phyloP scores from a whole-genome alignment of 2,797 vertebrate genomes.

The Basileuterus tristriatus region DNA sequence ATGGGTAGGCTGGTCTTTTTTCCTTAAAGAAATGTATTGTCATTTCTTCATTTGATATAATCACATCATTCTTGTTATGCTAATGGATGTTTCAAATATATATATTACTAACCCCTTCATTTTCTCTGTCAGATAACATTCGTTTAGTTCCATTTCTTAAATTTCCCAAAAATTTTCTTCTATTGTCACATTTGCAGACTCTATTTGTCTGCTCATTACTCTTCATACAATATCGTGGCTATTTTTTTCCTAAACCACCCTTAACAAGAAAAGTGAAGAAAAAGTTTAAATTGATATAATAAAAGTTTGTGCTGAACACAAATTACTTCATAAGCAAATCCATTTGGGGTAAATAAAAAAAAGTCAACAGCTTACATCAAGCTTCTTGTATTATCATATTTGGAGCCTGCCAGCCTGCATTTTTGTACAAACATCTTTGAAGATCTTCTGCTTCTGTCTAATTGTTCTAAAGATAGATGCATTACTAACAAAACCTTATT shows the following conservation, averaged over 20 bases:
- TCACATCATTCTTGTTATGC: neutral
- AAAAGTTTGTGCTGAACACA: neutral
- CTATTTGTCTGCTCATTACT: neutral
- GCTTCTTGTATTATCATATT: neutral
- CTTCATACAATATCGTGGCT: neutral
- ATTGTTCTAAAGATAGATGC: slow-evolving; percentile 18
- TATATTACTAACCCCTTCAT: neutral
- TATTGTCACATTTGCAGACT: neutral
- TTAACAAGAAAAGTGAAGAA: neutral
- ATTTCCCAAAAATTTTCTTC: neutral
- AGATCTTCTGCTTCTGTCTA: neutral
- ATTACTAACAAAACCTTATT: slow-evolving; percentile 25
- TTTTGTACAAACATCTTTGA: neutral
- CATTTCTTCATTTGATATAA: neutral
- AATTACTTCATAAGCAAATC: neutral
- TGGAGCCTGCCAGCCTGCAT: neutral
- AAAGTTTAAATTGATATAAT: neutral
- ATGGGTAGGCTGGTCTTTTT: neutral
- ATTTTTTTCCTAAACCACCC: neutral
- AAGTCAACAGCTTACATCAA: neutral
- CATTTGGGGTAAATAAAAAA: neutral
- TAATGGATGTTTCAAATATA: neutral
- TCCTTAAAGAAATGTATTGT: neutral
- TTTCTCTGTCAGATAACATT: neutral
- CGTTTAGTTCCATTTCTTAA: neutral